Base-by-base conservation (phyloP, 35 echinoderm and acorn worm species). In the Amphiura filiformis region DNA sequence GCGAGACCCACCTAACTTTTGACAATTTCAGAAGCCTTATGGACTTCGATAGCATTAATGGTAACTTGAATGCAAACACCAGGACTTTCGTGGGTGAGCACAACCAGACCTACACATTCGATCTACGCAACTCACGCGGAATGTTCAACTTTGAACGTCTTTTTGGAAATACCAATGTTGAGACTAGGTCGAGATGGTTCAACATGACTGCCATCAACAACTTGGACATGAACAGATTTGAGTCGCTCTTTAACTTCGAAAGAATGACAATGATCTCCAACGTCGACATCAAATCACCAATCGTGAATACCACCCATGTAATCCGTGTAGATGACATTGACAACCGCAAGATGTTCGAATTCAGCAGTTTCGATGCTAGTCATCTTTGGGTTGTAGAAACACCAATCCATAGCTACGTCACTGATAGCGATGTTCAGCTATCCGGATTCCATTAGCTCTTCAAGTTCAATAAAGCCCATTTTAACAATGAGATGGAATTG, bases 81-180 rank as follows among this genome's bases (percentile, higher is more conserved):
- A 70, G 26, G 28, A 70, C 61, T 23, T 70, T 70, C 28, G 9
- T 70, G 17, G 61, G 61, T n/a, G 26, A 70, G 2, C 9, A 11
- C 61, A 70, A 70, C 61, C 61, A 70, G 61, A 70, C 61, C 26
- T 70, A 70, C 61, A 30, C 61, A 14, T 93, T 84, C 26, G 23
- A 75, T 61, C 64, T 93, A 15, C 35, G 82, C 26, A 84, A 79
- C 31, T 82, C 88, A 36, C 70, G 42, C 15, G 76, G 61, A 33
- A 65, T 84, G 28, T 93, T 87, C 40, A 57, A 61, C 30, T 93
- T 93, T 65, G 49, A 88, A 0, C 40, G 76, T 32, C 81, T 93
- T 7, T 57, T 79, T 75, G 87, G 39, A 56, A 80, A 42, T 56
- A 42, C 79, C 12, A 57, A 70, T 33, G 56, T 80, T 77, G 88